Percentiles rank a stretch among this genome's conserved stretches.
phyloP scores from a whole-genome alignment of 2,113 vertebrate genomes.

The Ibidorhyncha struthersii region DNA sequence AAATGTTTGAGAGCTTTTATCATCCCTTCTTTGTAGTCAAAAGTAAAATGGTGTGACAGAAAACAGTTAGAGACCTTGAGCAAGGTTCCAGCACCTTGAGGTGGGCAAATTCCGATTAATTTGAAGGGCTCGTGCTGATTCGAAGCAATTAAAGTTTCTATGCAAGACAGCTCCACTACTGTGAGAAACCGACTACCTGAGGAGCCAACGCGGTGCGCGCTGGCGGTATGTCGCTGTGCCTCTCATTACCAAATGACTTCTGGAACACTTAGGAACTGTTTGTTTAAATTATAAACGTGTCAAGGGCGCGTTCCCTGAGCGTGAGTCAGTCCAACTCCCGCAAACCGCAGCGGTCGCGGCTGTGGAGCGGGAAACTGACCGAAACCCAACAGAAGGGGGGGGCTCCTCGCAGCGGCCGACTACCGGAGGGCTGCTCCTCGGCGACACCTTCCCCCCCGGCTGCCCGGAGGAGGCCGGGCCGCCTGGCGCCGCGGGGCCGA shows the following conservation, averaged over 20 bases:
- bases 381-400: fast-evolving
- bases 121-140: not conserved
- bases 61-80: not conserved
- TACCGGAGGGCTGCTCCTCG: no score
- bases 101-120: not conserved
- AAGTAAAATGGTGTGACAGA: not conserved
- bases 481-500: not conserved
- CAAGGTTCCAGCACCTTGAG: not conserved
- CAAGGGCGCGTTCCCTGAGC: not conserved
- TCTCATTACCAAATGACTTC: not conserved
- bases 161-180: not conserved
- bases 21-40: not conserved
- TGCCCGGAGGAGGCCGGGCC: not conserved
- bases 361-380: not conserved
- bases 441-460: not conserved
- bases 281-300: not conserved
- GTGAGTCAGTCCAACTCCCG: no score
- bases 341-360: no score
- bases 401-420: no score
- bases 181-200: not conserved
- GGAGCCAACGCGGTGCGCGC: fast-evolving
- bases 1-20: not conserved
- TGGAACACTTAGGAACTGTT: not conserved
- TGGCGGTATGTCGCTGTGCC: not conserved
- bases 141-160: not conserved